Evolutionary conservation across 2,888 invertebrate genomes (phyloP), one percentile per base, ranked within the genome.

Genomic region (Perithous albicinctus): DNA sequence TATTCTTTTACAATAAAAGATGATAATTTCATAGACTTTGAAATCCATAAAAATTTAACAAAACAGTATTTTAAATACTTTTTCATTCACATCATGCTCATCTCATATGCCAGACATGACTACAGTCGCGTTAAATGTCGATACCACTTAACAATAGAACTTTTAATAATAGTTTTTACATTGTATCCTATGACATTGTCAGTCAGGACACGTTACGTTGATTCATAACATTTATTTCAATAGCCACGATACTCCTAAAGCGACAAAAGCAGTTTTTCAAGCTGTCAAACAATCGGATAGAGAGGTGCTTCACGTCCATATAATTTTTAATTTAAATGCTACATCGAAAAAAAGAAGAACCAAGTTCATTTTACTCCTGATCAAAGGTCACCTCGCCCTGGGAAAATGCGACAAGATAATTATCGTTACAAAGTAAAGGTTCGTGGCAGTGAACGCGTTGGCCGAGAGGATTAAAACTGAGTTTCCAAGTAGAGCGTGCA

Each of bases 91-190:
- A n/a, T n/a, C n/a, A n/a, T n/a, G n/a, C n/a, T n/a, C n/a, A n/a
- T n/a, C n/a, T n/a, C n/a, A n/a, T n/a, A n/a, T n/a, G n/a, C n/a
- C n/a, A n/a, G n/a, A n/a, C n/a, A n/a, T n/a, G n/a, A n/a, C n/a
- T n/a, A n/a, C n/a, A n/a, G n/a, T n/a, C n/a, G n/a, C n/a, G n/a
- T n/a, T n/a, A n/a, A n/a, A n/a, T 51, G 51, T 51, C 51, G 51
- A 51, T 51, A 51, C 23, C 12, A 23, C 12, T 20, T 23, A 12
- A 51, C 7, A 51, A 51, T 1, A 23, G 20, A 20, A 51, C 23
- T 51, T 51, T 51, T 51, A 23, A 51, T 51, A 20, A 51, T 8
- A 10, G 23, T 2, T 23, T 51, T 51, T 48, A 48, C 48, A 48
- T 48, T 48, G 8, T 18, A 46, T 18, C 46, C 18, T 18, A 18